Base-by-base conservation (phyloP, 53 echinoderm and acorn worm species). In the Luidia sarsii region DNA sequence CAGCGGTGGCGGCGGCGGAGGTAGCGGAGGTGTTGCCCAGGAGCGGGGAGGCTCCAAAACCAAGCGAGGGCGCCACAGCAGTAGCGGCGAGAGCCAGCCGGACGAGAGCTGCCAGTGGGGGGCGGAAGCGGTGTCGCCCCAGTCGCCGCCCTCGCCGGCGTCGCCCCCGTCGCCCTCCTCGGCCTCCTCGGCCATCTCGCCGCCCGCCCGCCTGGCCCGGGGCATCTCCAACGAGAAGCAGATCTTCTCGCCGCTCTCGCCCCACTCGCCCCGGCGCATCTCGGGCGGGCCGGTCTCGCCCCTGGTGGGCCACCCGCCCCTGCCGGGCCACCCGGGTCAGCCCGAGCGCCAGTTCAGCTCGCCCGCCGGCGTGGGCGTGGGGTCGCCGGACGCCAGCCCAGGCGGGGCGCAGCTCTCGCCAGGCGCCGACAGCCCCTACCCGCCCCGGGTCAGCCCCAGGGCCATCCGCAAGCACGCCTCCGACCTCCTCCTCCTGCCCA, bases 211-310 rank as follows among this genome's bases (percentile, higher is more conserved):
- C 49, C 83, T 71, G 18, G 35, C 56, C 19, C 71, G 83, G 55
- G 83, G 83, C 28, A 71, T 83, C 48, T 83, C 83, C 22, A 83
- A 83, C 41, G 83, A 83, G 71, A 83, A 83, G 43, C 83, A 83
- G 66, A 49, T 71, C 30, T 83, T 83, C 36, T 60, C 71, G 4
- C 83, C 83, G 9, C 64, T 65, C 0, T 83, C 83, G 1, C 83
- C 83, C 0, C 70, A 83, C 34, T 83, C 83, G 6, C 83, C 70
- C 18, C 83, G 83, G 36, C 70, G 83, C 57, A 83, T 71, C 59
- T 68, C 82, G 29, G 67, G 41, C 1, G 70, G 71, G 21, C 83
- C 83, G 0, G 83, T 83, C 1, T 83, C 83, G 48, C 83, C 83
- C 11, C 71, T 83, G 0, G 83, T 71, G 2, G 71, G 71, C 8